phyloP scores from a whole-genome alignment of 2,797 vertebrate species.

The Eulemur coronatus region DNA sequence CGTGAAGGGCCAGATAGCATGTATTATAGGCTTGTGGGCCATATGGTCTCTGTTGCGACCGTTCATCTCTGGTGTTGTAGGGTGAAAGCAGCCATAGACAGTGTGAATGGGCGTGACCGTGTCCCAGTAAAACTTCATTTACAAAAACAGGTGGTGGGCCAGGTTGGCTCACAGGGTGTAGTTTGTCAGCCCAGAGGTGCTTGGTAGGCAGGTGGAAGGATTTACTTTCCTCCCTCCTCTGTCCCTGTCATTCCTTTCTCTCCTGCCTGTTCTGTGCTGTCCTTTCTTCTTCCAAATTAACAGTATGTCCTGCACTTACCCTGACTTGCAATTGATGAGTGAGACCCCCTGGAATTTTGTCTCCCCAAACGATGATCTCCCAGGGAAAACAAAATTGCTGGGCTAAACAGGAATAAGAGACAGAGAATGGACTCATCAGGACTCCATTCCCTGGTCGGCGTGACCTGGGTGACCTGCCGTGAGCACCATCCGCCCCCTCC shows the following conservation, averaged over 20 bases:
- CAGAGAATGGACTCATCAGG: fast-evolving
- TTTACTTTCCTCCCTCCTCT: background rate
- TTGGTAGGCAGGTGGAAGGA: background rate
- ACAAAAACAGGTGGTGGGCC: background rate
- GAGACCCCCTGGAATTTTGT: background rate
- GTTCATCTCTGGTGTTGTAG: background rate
- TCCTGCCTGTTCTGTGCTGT: background rate
- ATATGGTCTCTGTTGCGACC: background rate
- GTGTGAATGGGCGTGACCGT: background rate
- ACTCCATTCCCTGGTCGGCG: background rate
- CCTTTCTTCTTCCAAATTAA: background rate
- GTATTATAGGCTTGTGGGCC: background rate
- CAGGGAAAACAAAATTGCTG: background rate
- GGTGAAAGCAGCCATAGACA: background rate
- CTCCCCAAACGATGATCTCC: background rate
- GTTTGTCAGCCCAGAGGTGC: background rate
- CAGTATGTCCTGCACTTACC: background rate
- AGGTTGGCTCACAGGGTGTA: background rate
- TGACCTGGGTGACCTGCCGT: background rate
- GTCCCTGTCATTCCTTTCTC: background rate
- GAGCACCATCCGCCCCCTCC: background rate
- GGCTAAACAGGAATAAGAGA: background rate
- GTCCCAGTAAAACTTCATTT: slow-evolving; percentile 22
- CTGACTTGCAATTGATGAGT: background rate
- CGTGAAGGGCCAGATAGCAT: background rate